Percentiles rank a stretch among this genome's conserved stretches.
phyloP scores from a whole-genome alignment of 2,888 invertebrate species.

The Drosophila fulvimacula region DNA sequence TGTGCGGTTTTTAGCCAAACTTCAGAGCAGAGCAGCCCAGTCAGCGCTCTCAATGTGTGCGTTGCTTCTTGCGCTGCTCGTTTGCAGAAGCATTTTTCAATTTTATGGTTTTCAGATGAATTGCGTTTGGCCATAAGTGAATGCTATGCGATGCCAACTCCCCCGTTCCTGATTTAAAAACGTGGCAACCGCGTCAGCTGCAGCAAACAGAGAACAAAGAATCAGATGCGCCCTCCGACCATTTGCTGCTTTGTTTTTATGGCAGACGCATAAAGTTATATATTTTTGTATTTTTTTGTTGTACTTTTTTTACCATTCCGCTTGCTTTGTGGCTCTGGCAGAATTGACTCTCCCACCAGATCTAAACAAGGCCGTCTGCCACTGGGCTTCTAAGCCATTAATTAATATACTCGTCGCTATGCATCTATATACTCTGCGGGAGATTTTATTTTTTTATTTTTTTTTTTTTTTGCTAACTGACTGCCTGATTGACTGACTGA shows the following conservation, averaged over 20 bases:
- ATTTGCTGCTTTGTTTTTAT: constrained; percentile 28
- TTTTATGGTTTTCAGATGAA: constrained; percentile 83
- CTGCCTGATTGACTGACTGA: neutral
- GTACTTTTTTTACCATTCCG: constrained; percentile 2
- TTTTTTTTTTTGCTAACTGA: neutral
- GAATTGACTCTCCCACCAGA: constrained; percentile 13
- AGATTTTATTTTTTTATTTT: too few species aligned
- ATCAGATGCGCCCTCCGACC: constrained; percentile 30
- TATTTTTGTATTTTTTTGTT: constrained; percentile 28
- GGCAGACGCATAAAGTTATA: constrained; percentile 64
- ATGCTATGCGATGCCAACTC: constrained; percentile 58
- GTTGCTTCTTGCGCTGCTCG: constrained; percentile 39
- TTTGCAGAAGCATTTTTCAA: constrained; percentile 77
- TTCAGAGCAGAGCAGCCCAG: constrained; percentile 33
- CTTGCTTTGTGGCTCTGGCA: constrained; percentile 26
- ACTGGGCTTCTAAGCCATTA: constrained; percentile 63
- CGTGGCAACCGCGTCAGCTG: constrained; percentile 64
- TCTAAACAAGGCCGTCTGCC: constrained; percentile 32
- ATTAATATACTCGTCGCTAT: constrained; percentile 35
- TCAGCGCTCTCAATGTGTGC: constrained; percentile 27
- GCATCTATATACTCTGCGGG: neutral
- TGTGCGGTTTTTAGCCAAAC: constrained; percentile 78
- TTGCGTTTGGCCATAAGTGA: constrained; percentile 81
- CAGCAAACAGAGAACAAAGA: constrained; percentile 52
- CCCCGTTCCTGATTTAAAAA: constrained; percentile 23